These are phyloP conservation scores for Larimichthys polyactis DNA, from an alignment of 2,113 vertebrate genomes.

Conservation along the genomic window DNA sequence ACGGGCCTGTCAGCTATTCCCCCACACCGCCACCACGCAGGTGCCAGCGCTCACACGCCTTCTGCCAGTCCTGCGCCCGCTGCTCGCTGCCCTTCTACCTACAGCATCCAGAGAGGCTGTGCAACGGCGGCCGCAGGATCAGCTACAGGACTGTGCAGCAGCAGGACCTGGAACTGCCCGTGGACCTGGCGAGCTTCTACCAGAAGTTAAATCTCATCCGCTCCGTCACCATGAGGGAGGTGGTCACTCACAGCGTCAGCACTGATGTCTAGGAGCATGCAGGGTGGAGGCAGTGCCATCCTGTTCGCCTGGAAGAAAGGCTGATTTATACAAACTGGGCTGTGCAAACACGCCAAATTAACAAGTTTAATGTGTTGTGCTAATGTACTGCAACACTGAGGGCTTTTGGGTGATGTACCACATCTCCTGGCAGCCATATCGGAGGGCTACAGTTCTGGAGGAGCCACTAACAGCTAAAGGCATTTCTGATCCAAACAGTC, in stretches of 20 bases:
- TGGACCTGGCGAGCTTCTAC: slow-evolving; percentile 85
- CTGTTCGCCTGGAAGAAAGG: not conserved
- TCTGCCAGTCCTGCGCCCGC: slow-evolving; percentile 90
- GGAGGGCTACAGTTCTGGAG: slow-evolving; percentile 8
- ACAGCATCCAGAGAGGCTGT: slow-evolving; percentile 86
- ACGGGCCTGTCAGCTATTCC: slow-evolving; percentile 87
- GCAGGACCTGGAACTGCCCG: slow-evolving; percentile 87
- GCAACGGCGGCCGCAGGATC: slow-evolving; percentile 88
- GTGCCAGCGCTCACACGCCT: slow-evolving; percentile 79
- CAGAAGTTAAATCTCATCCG: slow-evolving; percentile 90
- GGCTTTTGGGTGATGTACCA: slow-evolving; percentile 12
- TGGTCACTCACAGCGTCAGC: slow-evolving; percentile 92
- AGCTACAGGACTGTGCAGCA: slow-evolving; percentile 89
- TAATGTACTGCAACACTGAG: not conserved
- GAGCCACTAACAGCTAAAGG: not conserved
- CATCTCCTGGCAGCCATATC: slow-evolving; percentile 3
- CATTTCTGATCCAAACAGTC: not conserved
- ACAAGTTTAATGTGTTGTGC: not conserved
- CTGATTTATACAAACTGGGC: not conserved
- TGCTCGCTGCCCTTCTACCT: slow-evolving; percentile 89
- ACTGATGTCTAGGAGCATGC: slow-evolving; percentile 86
- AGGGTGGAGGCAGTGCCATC: slow-evolving; percentile 27
- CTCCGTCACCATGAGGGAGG: slow-evolving; percentile 91
- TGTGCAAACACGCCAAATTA: not conserved
- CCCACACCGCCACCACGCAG: slow-evolving; percentile 73